Evolutionary conservation across 2,888 invertebrate species (phyloP).

Genomic region (Alentia gelatinosa): DNA sequence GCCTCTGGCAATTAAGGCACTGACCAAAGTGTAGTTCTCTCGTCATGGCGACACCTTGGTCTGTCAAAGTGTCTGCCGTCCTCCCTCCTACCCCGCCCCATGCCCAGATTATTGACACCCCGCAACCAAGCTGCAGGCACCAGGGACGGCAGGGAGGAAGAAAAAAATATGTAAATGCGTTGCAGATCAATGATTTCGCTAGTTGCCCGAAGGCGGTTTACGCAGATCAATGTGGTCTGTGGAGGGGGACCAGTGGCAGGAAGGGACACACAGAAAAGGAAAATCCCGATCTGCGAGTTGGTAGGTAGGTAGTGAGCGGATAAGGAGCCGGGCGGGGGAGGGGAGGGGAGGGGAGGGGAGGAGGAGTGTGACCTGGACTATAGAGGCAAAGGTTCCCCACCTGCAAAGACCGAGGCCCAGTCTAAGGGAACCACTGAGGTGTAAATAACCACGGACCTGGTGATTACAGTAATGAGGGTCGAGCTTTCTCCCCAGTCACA

Average conservation of each 20-base stretch:
- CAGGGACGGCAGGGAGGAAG: neutral
- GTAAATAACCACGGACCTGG: neutral
- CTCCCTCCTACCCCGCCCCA: too few species aligned
- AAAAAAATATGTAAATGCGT: constrained; percentile 3
- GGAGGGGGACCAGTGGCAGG: neutral
- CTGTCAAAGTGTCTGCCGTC: neutral
- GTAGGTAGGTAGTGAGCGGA: neutral
- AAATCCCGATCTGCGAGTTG: too few species aligned
- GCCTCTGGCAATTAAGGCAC: neutral
- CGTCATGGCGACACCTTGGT: neutral
- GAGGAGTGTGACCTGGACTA: constrained; percentile 5
- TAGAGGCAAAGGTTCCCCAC: neutral
- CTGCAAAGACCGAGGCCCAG: neutral
- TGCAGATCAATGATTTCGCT: constrained; percentile 23
- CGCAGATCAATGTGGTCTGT: neutral
- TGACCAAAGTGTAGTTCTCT: neutral
- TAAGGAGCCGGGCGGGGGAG: neutral
- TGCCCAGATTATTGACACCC: neutral
- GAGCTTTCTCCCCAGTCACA: neutral
- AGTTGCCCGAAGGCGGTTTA: constrained; percentile 22
- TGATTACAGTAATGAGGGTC: constrained; percentile 11
- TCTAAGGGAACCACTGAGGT: neutral
- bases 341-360: neutral
- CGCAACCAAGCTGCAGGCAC: too few species aligned
- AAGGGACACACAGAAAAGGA: neutral